Percentiles rank a stretch among this genome's conserved stretches.
Conservation (phyloP, 1,140 invertebrate genomes). For the Carcinoscorpius rotundicauda region DNA sequence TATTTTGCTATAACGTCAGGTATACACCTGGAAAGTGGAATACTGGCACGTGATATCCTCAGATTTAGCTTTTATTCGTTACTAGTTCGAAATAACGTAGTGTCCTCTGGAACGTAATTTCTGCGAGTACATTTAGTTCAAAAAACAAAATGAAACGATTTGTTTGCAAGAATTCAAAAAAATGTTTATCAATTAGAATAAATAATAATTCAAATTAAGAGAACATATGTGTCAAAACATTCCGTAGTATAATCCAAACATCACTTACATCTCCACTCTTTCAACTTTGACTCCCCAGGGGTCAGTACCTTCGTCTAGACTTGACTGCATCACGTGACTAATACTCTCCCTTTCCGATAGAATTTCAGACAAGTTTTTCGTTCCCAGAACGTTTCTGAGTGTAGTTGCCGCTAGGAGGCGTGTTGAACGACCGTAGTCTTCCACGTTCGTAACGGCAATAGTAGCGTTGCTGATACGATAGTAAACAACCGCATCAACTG, state of each 20-base stretch:
- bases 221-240: too few relatives aligned
- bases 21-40: too few relatives aligned
- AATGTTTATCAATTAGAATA: too few relatives aligned
- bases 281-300: conserved; percentile 52
- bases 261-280: conserved; percentile 43
- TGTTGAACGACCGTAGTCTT: conserved; percentile 38
- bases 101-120: too few relatives aligned
- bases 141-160: too few relatives aligned
- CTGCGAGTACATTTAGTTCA: too few relatives aligned
- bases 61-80: too few relatives aligned
- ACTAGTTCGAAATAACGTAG: too few relatives aligned
- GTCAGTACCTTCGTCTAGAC: conserved; percentile 45
- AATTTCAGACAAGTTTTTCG: conserved; percentile 42
- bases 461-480: conserved; percentile 48
- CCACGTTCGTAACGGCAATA: conserved; percentile 47
- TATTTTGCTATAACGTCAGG: too few relatives aligned
- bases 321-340: conserved; percentile 37
- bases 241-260: neutral
- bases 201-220: too few relatives aligned
- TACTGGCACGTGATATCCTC: too few relatives aligned
- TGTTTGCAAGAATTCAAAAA: too few relatives aligned
- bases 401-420: conserved; percentile 34
- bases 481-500: conserved; percentile 50
- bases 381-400: conserved; percentile 42
- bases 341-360: conserved; percentile 44